Base-by-base conservation (phyloP, 2,797 vertebrate genomes). In the Moxostoma hubbsi region DNA sequence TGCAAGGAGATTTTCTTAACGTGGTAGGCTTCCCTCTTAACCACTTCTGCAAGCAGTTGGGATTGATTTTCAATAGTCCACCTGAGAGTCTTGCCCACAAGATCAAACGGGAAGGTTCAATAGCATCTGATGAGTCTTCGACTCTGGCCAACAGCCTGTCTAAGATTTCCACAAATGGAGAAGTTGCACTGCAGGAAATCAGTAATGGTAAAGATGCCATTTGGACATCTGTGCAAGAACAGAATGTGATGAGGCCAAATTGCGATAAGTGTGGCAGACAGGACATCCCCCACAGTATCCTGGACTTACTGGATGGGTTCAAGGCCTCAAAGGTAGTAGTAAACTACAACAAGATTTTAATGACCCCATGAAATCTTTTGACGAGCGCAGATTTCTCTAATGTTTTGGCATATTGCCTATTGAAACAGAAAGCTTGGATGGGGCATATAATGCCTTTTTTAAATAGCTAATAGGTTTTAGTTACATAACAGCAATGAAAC, bases 21-120 rank as follows among this genome's bases (percentile, higher is more conserved):
- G 97, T 98, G 5, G 94, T 98, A 43, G 98, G 98, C 61, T 99
- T 99, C 83, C 98, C 98, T 1, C 93, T 99, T 51, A 98, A 99
- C 90, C 97, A 86, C 88, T 98, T 99, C 88, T 99, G 97, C 92
- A 97, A 95, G 90, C 89, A 94, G 77, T 87, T 99, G 59, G 92
- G 90, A 5, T 73, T 90, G 53, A 90, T 98, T 65, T 96, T 90
- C 83, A 93, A 90, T 79, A 63, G 4, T 0, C 57, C 36, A 43
- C 71, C 86, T 5, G 63, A 63, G 66, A 87, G 85, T 81, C 85
- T 86, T 0, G 43, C 18, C 0, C 81, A 78, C 46, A 89, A 92
- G 81, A 87, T 91, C 49, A 89, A 86, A 79, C 81, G 12, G 65
- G 88, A 83, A 24, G 51, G 46, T 46, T 71, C 65, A 58, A 83